Base-by-base conservation (phyloP, 2,888 invertebrate species). In the Philhelius pedissequus region DNA sequence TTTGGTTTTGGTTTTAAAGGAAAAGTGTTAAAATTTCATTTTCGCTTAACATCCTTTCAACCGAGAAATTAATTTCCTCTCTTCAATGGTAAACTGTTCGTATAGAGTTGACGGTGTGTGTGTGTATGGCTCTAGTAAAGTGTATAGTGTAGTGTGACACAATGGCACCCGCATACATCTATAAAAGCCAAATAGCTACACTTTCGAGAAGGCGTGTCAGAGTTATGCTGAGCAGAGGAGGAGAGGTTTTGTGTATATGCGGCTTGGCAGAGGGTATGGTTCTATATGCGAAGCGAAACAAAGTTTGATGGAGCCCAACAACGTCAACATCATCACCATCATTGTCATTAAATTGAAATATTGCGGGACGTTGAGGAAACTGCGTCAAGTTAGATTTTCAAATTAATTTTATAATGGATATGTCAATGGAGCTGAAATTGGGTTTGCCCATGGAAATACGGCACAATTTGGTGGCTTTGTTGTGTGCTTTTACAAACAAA, bases 261-360 rank as follows among this genome's bases (percentile, higher is more conserved):
- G 54, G 52, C 60, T 45, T 58, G 77, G 87, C n/a, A n/a, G n/a
- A 88, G 88, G 87, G 89, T 89, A 88, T 88, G 88, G 87, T 88
- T n/a, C n/a, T n/a, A n/a, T n/a, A n/a, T n/a, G n/a, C n/a, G n/a
- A n/a, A n/a, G 88, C 48, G 82, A 83, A 78, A 79, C 83, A 69
- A 78, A 74, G 69, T 78, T 78, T 83, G 83, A 83, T 78, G 78
- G 78, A 78, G 74, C 64, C 79, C 52, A 83, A 66, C 75, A 75
- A 70, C 69, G 74, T 70, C 83, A 83, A 74, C 82, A 83, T 74
- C 69, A 74, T 69, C 82, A 74, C 70, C 75, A 70, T 75, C 43
- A 75, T 70, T 75, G 80, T 79, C 83, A 79, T 83, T 79, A 83
- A 83, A 83, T 78, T 83, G 79, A 78, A 78, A 83, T 83, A 78